Evolutionary conservation across 2,888 invertebrate species (phyloP).

Genomic region (Epirrita christyi): DNA sequence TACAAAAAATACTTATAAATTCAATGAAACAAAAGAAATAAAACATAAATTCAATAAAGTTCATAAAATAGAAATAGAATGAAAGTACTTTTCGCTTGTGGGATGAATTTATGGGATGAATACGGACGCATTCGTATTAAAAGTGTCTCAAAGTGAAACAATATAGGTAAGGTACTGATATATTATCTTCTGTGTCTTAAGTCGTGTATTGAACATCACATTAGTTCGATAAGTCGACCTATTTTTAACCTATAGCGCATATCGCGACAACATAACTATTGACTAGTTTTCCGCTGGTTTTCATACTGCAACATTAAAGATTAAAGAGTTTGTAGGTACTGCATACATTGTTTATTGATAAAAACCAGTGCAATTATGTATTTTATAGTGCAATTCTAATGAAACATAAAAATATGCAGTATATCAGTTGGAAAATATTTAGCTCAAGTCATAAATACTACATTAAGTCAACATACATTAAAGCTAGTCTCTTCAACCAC

Average conservation of each 20-base stretch:
- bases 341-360: too few relatives aligned
- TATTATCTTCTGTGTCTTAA: constrained; percentile 39
- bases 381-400: constrained; percentile 23
- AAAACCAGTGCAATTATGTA: constrained; percentile 22
- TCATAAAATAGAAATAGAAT: too few relatives aligned
- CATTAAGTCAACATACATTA: constrained; percentile 29
- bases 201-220: constrained; percentile 51
- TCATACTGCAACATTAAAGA: too few relatives aligned
- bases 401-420: background rate
- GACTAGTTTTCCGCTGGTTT: constrained; percentile 50
- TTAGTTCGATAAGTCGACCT: constrained; percentile 68
- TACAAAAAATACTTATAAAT: too few relatives aligned
- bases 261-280: constrained; percentile 41
- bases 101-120: too few relatives aligned
- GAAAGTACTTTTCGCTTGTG: too few relatives aligned
- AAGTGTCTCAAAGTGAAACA: background rate
- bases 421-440: constrained; percentile 14
- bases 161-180: constrained; percentile 39
- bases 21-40: too few relatives aligned
- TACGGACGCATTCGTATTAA: too few relatives aligned
- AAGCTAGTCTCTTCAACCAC: constrained; percentile 55
- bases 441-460: constrained; percentile 26
- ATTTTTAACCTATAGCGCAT: constrained; percentile 52
- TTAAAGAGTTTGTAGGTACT: too few relatives aligned
- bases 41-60: too few relatives aligned